Evolutionary conservation across 1,140 invertebrate genomes (phyloP).

Genomic region (Hermatobates lingyangjiaoensis): DNA sequence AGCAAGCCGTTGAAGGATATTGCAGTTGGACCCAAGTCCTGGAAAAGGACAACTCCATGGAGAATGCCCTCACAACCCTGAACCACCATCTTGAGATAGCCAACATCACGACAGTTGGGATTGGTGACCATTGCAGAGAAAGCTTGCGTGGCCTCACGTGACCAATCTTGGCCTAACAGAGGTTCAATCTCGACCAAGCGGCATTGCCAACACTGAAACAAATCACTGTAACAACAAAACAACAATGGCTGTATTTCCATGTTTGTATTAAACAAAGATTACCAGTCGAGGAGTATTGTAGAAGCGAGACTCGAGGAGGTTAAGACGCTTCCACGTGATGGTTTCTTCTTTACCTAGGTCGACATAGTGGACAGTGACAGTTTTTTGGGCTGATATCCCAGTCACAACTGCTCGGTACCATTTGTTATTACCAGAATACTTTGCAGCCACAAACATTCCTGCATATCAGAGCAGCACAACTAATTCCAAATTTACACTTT

Average conservation of each 20-base stretch:
- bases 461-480: too few species aligned
- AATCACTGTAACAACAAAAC: slow-evolving; percentile 4
- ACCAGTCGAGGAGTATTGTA: slow-evolving; percentile 21
- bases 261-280: slow-evolving; percentile 8
- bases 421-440: slow-evolving; percentile 20
- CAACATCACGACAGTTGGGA: not conserved
- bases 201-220: slow-evolving; percentile 23
- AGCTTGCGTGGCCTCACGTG: slow-evolving; percentile 3
- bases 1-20: slow-evolving; percentile 19
- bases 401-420: slow-evolving; percentile 28
- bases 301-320: slow-evolving; percentile 19
- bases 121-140: slow-evolving; percentile 9
- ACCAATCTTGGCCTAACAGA: slow-evolving; percentile 16
- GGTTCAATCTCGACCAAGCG: slow-evolving; percentile 19
- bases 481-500: too few species aligned
- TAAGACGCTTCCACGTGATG: slow-evolving; percentile 20
- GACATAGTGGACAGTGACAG: slow-evolving; percentile 27
- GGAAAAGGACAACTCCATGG: slow-evolving; percentile 14
- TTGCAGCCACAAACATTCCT: slow-evolving; percentile 29
- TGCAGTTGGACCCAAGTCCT: slow-evolving; percentile 5
- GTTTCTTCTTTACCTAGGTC: slow-evolving; percentile 27
- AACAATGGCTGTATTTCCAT: not conserved
- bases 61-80: slow-evolving; percentile 4
- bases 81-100: not conserved
- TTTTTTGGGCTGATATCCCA: slow-evolving; percentile 20